These are phyloP conservation scores for Bombus confusus DNA, from an alignment of 1,140 invertebrate genomes.

Conservation along the genomic window DNA sequence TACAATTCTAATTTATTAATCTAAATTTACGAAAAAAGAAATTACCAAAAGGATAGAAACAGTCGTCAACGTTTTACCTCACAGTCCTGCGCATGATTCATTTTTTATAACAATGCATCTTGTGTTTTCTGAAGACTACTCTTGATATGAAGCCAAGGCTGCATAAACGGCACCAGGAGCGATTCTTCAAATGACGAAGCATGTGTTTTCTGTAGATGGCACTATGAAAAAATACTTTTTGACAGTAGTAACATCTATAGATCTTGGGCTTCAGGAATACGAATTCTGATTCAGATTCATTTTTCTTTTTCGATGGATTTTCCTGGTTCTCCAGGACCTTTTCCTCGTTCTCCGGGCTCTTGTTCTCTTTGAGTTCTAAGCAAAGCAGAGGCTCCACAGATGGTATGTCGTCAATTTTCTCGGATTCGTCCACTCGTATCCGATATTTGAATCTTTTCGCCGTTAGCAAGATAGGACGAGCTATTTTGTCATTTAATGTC, in stretches of 20 bases:
- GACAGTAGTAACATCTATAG: rapidly evolving
- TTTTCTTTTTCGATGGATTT: too few species aligned
- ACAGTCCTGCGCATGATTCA: too few species aligned
- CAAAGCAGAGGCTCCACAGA: rapidly evolving
- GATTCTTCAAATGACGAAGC: rapidly evolving
- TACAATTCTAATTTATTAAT: too few species aligned
- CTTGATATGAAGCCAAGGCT: rapidly evolving
- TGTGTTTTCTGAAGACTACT: rapidly evolving
- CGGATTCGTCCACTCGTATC: rapidly evolving
- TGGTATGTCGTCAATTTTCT: too few species aligned
- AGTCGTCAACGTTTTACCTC: rapidly evolving
- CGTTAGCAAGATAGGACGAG: rapidly evolving
- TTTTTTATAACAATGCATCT: rapidly evolving
- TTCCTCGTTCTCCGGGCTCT: rapidly evolving
- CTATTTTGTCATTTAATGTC: rapidly evolving
- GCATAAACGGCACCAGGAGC: rapidly evolving
- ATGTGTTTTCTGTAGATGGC: too few species aligned
- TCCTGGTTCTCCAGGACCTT: rapidly evolving
- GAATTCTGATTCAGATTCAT: rapidly evolving
- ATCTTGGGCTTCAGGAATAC: rapidly evolving
- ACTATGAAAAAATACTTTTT: rapidly evolving
- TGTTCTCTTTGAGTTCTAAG: rapidly evolving
- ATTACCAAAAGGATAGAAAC: too few species aligned
- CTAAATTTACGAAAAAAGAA: too few species aligned
- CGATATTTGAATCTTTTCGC: neutral